Evolutionary conservation across 1,140 invertebrate genomes (phyloP), one percentile per base, ranked within the genome.

Genomic region (Portunus trituberculatus): DNA sequence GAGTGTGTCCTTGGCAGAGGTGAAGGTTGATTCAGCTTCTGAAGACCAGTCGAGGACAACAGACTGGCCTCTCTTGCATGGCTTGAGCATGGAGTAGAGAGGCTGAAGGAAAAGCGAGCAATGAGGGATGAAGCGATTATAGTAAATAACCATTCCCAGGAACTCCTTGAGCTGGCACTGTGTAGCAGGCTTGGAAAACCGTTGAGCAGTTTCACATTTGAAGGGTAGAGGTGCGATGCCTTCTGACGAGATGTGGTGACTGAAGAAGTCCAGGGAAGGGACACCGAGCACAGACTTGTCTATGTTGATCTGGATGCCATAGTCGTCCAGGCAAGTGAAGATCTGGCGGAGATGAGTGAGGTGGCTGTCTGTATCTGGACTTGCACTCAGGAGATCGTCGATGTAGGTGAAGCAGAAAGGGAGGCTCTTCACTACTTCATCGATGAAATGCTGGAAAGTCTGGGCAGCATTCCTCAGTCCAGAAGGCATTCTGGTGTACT

Each of bases 301-400:
- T n/a, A n/a, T n/a, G n/a, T n/a, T n/a, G n/a, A n/a, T n/a, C n/a
- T n/a, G n/a, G n/a, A n/a, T n/a, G n/a, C 88, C 88, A 46, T 90
- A 46, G 7, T 88, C 88, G 12, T 25, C 8, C 16, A 90, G 39
- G 3, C 88, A 7, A n/a, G 32, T 14, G 45, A 45, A 90, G 12
- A n/a, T 10, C 46, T 90, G 88, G 0, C 46, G 88, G 16, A 90
- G 88, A 25, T 90, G 88, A 0, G 7, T 7, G 25, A 1, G 12
- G 88, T 90, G 39, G 29, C 25, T 14, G 10, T 92, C 20, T 2
- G 59, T 4, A n/a, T 82, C 91, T 1, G 96, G 91, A 2, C 96
- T 97, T 84, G 96, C 97, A 2, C 97, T 93, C 0, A 97, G 96
- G 8, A 97, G 96, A 90, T 97, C 97, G 96, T 97, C 0, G 96